Conservation (phyloP, 2,888 invertebrate species). For the Tethea ocularis region DNA sequence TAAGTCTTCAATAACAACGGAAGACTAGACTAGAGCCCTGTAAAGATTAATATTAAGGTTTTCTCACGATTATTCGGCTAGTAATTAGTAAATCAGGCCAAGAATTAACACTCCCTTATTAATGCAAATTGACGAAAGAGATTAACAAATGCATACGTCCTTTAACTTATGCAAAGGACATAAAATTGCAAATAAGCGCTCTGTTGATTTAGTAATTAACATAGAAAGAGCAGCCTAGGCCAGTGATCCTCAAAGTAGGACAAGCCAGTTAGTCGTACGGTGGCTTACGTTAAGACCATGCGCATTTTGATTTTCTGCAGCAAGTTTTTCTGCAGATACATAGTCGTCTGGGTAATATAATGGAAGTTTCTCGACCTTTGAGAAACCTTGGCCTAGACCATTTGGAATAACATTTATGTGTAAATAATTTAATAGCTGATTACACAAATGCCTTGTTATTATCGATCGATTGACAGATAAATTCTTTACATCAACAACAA, state of each 20-base stretch:
- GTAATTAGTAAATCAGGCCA: neutral
- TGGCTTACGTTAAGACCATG: too few species aligned
- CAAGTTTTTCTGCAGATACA: too few species aligned
- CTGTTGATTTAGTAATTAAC: neutral
- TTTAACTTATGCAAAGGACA: neutral
- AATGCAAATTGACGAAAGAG: neutral
- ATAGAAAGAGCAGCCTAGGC: neutral
- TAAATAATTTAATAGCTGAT: neutral
- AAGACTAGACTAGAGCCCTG: too few species aligned
- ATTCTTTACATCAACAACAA: neutral
- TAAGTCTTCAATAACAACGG: too few species aligned
- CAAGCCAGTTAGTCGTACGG: too few species aligned
- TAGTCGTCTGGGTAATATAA: too few species aligned
- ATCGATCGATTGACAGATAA: neutral
- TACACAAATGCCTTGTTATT: neutral
- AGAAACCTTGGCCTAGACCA: neutral
- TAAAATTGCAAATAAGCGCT: constrained; percentile 4
- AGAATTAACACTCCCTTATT: neutral
- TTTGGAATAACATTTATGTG: neutral
- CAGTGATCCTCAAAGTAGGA: neutral
- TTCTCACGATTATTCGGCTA: too few species aligned
- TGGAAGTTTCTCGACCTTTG: too few species aligned
- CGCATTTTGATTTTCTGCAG: too few species aligned
- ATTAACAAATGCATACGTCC: neutral
- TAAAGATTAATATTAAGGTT: too few species aligned